Conservation (phyloP, 2,113 vertebrate genomes). For the Anhinga rufa region DNA sequence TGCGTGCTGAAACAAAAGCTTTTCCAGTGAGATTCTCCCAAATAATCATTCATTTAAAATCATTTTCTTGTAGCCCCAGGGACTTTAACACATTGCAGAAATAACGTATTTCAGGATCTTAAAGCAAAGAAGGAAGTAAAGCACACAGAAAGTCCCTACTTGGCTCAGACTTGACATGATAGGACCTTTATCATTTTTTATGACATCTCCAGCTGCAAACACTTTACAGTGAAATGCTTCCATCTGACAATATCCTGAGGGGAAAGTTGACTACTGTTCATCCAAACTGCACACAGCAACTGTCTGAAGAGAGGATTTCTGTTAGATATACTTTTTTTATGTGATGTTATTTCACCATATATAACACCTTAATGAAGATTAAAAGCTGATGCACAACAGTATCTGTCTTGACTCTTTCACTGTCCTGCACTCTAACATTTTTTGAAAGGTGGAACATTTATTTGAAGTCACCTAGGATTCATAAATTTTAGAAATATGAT, state of each 20-base stretch:
- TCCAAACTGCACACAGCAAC: not conserved
- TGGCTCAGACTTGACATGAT: not conserved
- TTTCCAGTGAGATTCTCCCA: not conserved
- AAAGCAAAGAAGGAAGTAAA: not conserved
- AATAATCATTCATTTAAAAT: not conserved
- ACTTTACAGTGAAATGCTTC: conserved; percentile 41
- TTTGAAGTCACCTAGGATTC: not conserved
- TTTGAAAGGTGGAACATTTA: not conserved
- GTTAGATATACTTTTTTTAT: not conserved
- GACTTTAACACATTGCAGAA: not conserved
- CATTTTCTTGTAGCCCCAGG: not conserved
- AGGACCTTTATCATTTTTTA: conserved; percentile 35
- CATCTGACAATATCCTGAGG: conserved; percentile 25
- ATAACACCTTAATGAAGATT: not conserved
- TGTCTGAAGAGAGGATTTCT: conserved; percentile 11
- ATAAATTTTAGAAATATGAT: not conserved
- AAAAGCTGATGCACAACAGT: not conserved
- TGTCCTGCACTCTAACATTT: not conserved
- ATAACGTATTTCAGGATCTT: not conserved
- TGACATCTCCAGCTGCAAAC: conserved; percentile 54
- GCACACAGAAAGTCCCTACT: not conserved
- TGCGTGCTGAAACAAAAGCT: not conserved
- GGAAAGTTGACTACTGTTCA: conserved; percentile 25
- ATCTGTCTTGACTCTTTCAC: not conserved
- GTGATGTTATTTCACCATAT: not conserved